Evolutionary conservation across 2,113 vertebrate genomes (phyloP).

Genomic region (Camelus dromedarius): DNA sequence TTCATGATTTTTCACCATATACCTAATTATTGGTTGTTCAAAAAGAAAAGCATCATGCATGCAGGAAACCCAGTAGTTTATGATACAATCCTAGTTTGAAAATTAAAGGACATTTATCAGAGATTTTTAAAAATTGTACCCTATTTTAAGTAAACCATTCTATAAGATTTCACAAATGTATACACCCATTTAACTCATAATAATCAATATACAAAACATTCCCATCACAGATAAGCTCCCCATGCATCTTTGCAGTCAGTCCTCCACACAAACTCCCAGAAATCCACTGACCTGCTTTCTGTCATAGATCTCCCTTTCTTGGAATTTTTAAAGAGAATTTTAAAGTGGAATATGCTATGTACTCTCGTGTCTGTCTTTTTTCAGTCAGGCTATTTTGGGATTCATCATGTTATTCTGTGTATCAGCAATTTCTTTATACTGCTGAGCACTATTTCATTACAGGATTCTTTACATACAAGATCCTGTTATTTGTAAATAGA

Average conservation of each 20-base stretch:
- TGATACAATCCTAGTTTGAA: conserved; percentile 16
- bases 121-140: background rate
- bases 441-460: background rate
- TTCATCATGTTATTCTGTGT: background rate
- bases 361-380: background rate
- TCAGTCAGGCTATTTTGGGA: background rate
- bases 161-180: background rate
- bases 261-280: background rate
- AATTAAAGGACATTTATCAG: background rate
- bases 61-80: background rate
- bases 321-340: background rate
- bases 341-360: background rate
- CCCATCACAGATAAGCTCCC: background rate
- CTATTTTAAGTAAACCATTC: background rate
- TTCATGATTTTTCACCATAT: background rate
- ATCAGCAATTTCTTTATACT: background rate
- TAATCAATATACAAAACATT: background rate
- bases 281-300: background rate
- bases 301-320: background rate
- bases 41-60: background rate
- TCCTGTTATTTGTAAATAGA: background rate
- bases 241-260: background rate
- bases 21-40: background rate
- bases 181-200: background rate
- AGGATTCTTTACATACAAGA: background rate